Base-by-base conservation (phyloP, 2,113 vertebrate genomes). In the Macaca nemestrina region DNA sequence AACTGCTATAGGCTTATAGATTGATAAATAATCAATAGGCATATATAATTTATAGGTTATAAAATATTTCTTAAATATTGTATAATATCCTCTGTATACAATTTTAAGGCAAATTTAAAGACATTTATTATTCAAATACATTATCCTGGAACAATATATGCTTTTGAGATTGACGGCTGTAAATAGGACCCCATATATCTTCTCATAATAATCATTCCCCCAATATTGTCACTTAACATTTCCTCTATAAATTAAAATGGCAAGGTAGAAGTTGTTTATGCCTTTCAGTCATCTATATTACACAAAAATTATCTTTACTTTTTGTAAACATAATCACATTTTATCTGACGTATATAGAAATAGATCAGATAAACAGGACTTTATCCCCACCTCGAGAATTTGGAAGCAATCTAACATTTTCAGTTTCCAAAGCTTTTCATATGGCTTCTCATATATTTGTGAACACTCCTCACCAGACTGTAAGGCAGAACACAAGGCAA, bases 191-290 rank as follows among this genome's bases (percentile, higher is more conserved):
- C 25, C 27, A 50, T 18, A 0, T 40, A 68, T 61, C 10, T 38
- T 48, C 3, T 43, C 11, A 55, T 32, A 35, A 64, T 40, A 55
- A 38, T 68, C 92, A 35, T 61, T 48, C 27, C 8, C 8, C 14
- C 6, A 43, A 16, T 0, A 8, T 16, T 73, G 22, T 35, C 27
- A 9, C 16, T 55, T 57, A 20, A 35, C 52, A 59, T 23, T 81
- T 25, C 50, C 1, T 18, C 3, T 52, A 0, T 64, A 61, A 87
- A 72, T 55, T 55, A 48, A 32, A 64, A 6, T 3, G 7, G 2
- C 7, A 1, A 72, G 1, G 9, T 48, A 6, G 32, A 88, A 45
- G 48, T n/a, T 32, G 0, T 32, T 57, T 4, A n/a, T 14, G 4
- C 1, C 20, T 45, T 40, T 57, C n/a, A 27, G 4, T 48, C 61